Conservation (phyloP, 2,113 vertebrate genomes). For the Nerophis ophidion region DNA sequence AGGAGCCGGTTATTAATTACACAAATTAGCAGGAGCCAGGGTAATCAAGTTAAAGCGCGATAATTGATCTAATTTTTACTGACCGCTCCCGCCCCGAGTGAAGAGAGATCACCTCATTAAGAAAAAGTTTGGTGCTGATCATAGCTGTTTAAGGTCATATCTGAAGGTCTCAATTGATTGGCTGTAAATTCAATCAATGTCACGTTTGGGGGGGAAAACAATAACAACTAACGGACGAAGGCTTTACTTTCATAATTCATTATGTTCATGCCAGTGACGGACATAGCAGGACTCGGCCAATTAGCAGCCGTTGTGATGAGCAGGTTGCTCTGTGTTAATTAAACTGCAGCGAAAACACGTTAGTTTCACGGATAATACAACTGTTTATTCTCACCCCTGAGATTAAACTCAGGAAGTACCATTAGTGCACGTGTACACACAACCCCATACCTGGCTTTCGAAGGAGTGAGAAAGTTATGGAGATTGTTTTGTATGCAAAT, state of each 20-base stretch:
- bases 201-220: conserved; percentile 96
- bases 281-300: conserved; percentile 86
- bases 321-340: conserved; percentile 70
- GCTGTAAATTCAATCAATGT: conserved; percentile 99
- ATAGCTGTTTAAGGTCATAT: conserved; percentile 99
- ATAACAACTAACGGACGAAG: conserved; percentile 98
- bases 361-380: background rate
- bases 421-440: no score
- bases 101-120: conserved; percentile 99
- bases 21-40: conserved; percentile 87
- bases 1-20: conserved; percentile 86
- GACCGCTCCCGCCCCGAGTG: conserved; percentile 78
- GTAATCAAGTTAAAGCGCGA: conserved; percentile 95
- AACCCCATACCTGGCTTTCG: no score
- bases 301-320: conserved; percentile 80
- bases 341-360: conserved; percentile 5
- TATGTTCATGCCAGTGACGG: conserved; percentile 83
- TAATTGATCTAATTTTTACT: conserved; percentile 98
- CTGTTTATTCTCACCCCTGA: no score
- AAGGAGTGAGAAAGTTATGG: no score
- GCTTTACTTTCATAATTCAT: conserved; percentile 92
- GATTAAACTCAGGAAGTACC: no score
- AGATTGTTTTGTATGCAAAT: no score
- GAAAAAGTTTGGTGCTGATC: conserved; percentile 98
- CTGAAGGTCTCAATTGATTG: conserved; percentile 99